These are phyloP conservation scores for Tichodroma muraria DNA, from an alignment of 2,113 vertebrate genomes.

Conservation along the genomic window DNA sequence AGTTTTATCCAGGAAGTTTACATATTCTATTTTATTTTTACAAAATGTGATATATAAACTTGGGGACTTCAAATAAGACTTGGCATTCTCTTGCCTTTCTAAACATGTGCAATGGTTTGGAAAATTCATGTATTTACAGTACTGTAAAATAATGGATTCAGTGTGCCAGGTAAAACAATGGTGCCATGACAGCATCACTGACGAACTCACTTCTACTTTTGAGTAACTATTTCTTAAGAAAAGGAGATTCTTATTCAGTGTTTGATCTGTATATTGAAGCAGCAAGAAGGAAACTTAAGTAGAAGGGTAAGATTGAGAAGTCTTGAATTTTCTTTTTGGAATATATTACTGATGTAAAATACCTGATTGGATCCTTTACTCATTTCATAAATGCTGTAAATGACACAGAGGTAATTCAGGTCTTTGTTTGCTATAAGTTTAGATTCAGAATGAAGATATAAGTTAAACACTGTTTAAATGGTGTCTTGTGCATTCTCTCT, in stretches of 20 bases:
- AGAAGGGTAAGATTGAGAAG: not conserved
- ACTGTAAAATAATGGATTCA: not conserved
- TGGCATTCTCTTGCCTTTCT: not conserved
- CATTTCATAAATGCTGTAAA: not conserved
- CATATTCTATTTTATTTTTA: not conserved
- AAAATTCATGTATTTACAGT: not conserved
- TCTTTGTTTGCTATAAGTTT: not conserved
- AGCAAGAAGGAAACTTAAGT: not conserved
- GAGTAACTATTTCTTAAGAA: not conserved
- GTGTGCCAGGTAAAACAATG: not conserved
- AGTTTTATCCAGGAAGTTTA: not conserved
- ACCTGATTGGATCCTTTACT: not conserved
- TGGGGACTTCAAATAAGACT: not conserved
- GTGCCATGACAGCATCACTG: not conserved
- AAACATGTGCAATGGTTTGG: not conserved
- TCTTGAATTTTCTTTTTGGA: not conserved
- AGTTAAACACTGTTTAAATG: not conserved
- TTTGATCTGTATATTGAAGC: not conserved
- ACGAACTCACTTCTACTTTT: not conserved
- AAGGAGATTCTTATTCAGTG: not conserved
- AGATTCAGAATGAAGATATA: not conserved
- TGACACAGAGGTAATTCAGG: not conserved
- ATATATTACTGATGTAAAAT: not conserved
- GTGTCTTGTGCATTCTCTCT: fast-evolving
- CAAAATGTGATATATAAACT: not conserved